phyloP scores from a whole-genome alignment of 2,888 invertebrate genomes.

The Brachylomia viminalis region DNA sequence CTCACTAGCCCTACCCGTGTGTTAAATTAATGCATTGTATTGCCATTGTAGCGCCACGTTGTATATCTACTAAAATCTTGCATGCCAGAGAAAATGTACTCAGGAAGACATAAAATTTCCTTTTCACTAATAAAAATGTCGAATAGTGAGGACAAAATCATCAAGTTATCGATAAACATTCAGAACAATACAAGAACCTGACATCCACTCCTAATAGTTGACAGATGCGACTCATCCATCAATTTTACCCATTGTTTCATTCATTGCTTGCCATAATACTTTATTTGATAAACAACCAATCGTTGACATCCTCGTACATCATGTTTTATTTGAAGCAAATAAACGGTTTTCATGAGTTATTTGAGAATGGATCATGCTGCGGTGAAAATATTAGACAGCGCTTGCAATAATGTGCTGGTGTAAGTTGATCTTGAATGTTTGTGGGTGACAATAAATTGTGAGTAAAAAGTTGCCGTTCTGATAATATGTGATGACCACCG shows the following conservation, averaged over 20 bases:
- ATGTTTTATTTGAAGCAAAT: neutral
- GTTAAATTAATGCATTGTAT: no score
- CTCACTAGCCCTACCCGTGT: no score
- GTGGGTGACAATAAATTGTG: neutral
- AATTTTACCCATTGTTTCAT: conserved; percentile 11
- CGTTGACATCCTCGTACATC: neutral
- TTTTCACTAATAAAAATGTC: neutral
- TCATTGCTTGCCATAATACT: conserved; percentile 8
- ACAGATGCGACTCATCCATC: neutral
- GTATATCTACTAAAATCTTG: neutral
- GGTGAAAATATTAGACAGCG: neutral
- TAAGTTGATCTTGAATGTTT: neutral
- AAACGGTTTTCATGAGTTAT: neutral
- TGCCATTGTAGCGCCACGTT: no score
- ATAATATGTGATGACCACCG: no score
- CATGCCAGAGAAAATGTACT: neutral
- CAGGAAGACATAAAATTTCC: neutral
- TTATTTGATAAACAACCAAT: neutral
- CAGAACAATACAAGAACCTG: neutral
- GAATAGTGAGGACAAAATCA: neutral
- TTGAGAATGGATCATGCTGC: neutral
- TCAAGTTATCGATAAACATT: neutral
- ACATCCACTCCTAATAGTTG: neutral
- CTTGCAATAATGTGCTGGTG: no score
- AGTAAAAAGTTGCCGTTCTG: neutral